Percentiles rank a stretch among this genome's conserved stretches.
Conservation (phyloP, 2,888 invertebrate species). For the Lepidochitona cinerea region DNA sequence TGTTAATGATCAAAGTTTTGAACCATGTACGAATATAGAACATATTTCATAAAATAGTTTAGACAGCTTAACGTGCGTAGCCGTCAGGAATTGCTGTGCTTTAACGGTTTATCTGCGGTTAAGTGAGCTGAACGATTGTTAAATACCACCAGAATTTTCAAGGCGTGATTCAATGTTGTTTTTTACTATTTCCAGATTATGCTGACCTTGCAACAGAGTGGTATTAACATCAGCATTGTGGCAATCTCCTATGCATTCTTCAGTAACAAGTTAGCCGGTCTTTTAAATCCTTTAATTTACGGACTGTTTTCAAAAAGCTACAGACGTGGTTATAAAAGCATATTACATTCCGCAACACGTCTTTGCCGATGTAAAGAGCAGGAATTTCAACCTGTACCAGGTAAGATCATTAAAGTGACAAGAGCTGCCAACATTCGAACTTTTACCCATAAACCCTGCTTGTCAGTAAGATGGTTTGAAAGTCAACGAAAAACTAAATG, state of each 20-base stretch:
- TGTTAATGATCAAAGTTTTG: too few relatives aligned
- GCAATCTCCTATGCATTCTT: conserved; percentile 58
- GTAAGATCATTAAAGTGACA: conserved; percentile 12
- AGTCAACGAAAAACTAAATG: too few relatives aligned
- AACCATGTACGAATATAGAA: too few relatives aligned
- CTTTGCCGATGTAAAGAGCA: conserved; percentile 20
- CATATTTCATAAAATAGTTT: too few relatives aligned
- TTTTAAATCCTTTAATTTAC: conserved; percentile 60
- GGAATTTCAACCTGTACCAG: conserved; percentile 15
- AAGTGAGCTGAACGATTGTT: too few relatives aligned
- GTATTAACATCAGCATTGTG: conserved; percentile 41
- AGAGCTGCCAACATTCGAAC: neutral
- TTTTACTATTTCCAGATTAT: conserved; percentile 37
- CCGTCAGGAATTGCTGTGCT: too few relatives aligned
- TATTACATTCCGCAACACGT: conserved; percentile 12
- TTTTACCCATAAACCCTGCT: too few relatives aligned
- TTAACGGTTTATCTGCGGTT: too few relatives aligned
- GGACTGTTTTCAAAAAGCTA: conserved; percentile 51
- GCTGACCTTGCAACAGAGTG: conserved; percentile 45
- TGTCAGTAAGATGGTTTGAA: neutral
- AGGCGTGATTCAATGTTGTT: too few relatives aligned
- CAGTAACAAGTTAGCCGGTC: conserved; percentile 57
- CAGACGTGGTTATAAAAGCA: conserved; percentile 47
- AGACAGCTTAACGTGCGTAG: too few relatives aligned
- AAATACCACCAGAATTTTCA: too few relatives aligned